Conservation (phyloP, 2,888 invertebrate species). For the Patella pellucida region DNA sequence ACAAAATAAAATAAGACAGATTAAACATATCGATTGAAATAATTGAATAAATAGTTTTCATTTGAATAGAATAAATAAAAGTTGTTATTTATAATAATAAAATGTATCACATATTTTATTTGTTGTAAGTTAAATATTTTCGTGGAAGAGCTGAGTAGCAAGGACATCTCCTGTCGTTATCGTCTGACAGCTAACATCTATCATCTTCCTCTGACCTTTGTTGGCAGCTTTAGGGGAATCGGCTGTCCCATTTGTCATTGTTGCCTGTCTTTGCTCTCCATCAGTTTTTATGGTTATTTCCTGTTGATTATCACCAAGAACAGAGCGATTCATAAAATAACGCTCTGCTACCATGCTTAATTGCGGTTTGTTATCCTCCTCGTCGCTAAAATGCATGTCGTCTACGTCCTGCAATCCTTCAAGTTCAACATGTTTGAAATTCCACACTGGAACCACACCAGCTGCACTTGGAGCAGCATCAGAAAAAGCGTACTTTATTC, state of each 20-base stretch:
- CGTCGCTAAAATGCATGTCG: conserved; percentile 59
- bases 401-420: conserved; percentile 61
- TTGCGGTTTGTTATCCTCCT: conserved; percentile 51
- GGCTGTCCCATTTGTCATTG: conserved; percentile 24
- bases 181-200: conserved; percentile 66
- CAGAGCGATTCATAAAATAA: conserved; percentile 68
- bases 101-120: no score
- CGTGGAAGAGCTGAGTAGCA: conserved; percentile 70
- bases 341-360: conserved; percentile 69
- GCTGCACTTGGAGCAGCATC: conserved; percentile 69
- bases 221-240: conserved; percentile 15
- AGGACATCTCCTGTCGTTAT: conserved; percentile 70
- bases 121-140: conserved; percentile 48
- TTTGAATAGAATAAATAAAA: background rate
- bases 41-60: no score
- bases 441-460: conserved; percentile 69
- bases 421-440: conserved; percentile 61
- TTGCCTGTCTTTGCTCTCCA: conserved; percentile 22
- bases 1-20: no score
- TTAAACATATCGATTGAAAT: no score
- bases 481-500: conserved; percentile 59
- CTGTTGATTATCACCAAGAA: conserved; percentile 59
- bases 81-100: background rate
- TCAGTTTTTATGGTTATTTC: conserved; percentile 23
- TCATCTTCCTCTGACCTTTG: conserved; percentile 40